Conservation (phyloP, 1,140 invertebrate genomes). For the Diuraphis noxia region DNA sequence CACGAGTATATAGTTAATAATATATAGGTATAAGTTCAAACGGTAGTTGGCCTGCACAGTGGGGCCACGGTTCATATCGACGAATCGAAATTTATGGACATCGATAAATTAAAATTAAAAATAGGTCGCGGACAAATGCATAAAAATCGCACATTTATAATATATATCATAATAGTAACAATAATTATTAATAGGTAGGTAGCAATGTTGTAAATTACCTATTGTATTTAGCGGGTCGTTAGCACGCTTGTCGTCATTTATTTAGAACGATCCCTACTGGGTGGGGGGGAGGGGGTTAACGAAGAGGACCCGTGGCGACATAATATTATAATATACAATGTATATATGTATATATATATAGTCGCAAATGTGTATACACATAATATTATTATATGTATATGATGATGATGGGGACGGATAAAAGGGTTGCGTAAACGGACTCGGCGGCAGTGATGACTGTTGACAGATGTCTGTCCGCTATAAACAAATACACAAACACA, state of each 20-base stretch:
- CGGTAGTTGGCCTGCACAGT: neutral
- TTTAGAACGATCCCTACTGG: neutral
- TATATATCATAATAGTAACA: neutral
- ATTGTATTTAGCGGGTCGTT: neutral
- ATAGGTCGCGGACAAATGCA: neutral
- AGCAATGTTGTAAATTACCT: neutral
- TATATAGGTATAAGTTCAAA: neutral
- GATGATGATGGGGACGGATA: neutral
- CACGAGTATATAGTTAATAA: neutral
- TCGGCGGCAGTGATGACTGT: neutral
- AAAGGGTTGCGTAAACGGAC: conserved; percentile 27
- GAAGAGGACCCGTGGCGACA: neutral
- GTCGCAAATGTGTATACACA: neutral
- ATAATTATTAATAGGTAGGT: neutral
- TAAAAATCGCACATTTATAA: conserved; percentile 14
- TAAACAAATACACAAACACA: neutral
- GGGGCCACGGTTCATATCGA: neutral
- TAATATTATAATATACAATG: neutral
- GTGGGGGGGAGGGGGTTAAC: neutral
- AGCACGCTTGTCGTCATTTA: neutral
- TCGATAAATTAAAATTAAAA: conserved; percentile 16
- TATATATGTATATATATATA: neutral
- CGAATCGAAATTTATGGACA: neutral
- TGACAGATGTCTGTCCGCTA: conserved; percentile 31
- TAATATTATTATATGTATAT: neutral